Evolutionary conservation across 2,888 invertebrate genomes (phyloP).

Genomic region (Lithosia quadra): DNA sequence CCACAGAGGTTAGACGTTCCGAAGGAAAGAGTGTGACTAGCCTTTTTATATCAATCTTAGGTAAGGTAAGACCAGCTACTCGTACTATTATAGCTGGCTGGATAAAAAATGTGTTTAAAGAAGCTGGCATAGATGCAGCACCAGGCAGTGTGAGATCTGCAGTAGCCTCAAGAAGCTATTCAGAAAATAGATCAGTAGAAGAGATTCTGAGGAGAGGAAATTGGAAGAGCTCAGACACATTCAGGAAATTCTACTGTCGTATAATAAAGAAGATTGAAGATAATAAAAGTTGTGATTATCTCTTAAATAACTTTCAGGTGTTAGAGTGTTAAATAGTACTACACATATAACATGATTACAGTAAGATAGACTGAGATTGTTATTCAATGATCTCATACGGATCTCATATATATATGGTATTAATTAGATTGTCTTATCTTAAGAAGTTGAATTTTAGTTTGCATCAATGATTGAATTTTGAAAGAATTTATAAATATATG

Average conservation of each 20-base stretch:
- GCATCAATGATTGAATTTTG: too few species aligned
- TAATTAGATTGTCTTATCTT: not conserved
- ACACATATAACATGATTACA: not conserved
- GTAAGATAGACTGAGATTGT: not conserved
- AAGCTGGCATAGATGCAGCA: not conserved
- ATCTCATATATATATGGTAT: too few species aligned
- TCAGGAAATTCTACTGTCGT: too few species aligned
- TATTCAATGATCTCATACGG: not conserved
- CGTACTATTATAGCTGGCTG: not conserved
- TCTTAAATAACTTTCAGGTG: too few species aligned
- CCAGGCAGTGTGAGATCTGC: not conserved
- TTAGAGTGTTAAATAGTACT: not conserved
- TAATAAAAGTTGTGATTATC: not conserved
- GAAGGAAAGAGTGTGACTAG: too few species aligned
- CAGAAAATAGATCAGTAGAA: too few species aligned
- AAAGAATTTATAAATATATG: too few species aligned
- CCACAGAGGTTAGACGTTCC: not conserved
- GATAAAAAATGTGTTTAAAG: not conserved
- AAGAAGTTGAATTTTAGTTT: not conserved
- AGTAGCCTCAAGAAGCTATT: not conserved
- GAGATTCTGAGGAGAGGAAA: too few species aligned
- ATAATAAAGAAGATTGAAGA: not conserved
- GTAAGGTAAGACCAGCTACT: too few species aligned
- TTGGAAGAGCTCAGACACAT: too few species aligned
- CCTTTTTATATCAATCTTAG: not conserved